Evolutionary conservation across 2,797 vertebrate genomes (phyloP), one percentile per base, ranked within the genome.

Genomic region (Tamandua tetradactyla): DNA sequence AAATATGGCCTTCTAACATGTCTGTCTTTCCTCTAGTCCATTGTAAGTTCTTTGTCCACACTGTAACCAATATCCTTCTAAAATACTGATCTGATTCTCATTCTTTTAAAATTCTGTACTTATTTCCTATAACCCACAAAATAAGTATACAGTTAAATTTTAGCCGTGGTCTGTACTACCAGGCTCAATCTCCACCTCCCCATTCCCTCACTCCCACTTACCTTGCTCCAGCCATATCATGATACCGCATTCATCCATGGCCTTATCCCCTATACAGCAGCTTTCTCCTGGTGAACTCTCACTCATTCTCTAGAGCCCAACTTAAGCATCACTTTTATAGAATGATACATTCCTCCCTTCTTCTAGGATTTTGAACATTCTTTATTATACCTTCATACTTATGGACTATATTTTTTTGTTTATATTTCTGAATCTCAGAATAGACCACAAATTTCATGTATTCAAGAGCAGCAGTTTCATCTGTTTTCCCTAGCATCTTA

Each of bases 141-240:
- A 32, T 52, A 22, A 11, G 30, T 49, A 18, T 25, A 49, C 22
- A 42, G 35, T 61, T 49, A 17, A 20, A 76, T 49, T 69, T 66
- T 61, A 74, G 57, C 37, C 7, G 5, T 15, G 11, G 32, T 86
- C 49, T 32, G 0, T 13, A 1, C 47, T 42, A 47, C 30, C 74
- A 30, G 64, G 18, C 47, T 78, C 14, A 0, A 7, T 64, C 49
- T 68, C 83, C 4, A 22, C 37, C 49, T 18, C 30, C 5, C 35
- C 5, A 13, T 13, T 64, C 30, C 22, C 68, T 27, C 52, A 49
- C 23, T 25, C 12, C 7, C 9, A 35, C 40, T 47, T 18, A 9
- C 14, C 7, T 18, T 22, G 44, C 42, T 30, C 25, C 9, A 35
- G 23, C 32, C 17, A 18, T 7, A 22, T 30, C 0, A 0, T 57